Evolutionary conservation across 2,797 vertebrate genomes (phyloP).

Genomic region (Myotis findleyi): DNA sequence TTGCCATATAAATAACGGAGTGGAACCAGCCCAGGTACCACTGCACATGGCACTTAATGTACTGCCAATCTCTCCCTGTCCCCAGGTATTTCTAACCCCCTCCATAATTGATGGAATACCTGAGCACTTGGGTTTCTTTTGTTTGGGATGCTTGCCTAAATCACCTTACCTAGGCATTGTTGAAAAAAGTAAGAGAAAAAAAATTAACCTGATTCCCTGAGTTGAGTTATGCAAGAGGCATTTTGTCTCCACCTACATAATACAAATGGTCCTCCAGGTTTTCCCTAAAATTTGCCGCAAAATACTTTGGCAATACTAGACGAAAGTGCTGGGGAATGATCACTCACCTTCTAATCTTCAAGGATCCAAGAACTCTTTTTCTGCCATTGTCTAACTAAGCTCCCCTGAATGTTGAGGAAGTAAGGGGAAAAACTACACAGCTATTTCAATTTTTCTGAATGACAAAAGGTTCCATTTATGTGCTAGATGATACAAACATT

Average conservation of each 20-base stretch:
- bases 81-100: not conserved
- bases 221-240: not conserved
- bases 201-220: not conserved
- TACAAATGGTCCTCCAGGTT: not conserved
- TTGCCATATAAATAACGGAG: rapidly evolving
- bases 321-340: not conserved
- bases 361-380: not conserved
- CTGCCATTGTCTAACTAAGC: not conserved
- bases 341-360: not conserved
- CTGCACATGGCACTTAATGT: rapidly evolving
- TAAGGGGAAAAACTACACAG: not conserved
- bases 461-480: not conserved
- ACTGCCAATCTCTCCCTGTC: rapidly evolving
- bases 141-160: not conserved
- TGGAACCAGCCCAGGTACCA: too few relatives aligned
- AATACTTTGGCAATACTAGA: too few relatives aligned
- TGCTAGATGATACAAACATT: not conserved
- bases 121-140: not conserved
- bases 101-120: not conserved
- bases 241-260: not conserved
- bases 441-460: not conserved
- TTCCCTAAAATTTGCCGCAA: not conserved
- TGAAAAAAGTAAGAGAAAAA: not conserved
- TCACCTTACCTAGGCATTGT: not conserved
- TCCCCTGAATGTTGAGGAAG: not conserved